Percentiles rank a stretch among this genome's conserved stretches.
Evolutionary conservation across 2,888 invertebrate genomes (phyloP).

Genomic region (Polietes domitor): DNA sequence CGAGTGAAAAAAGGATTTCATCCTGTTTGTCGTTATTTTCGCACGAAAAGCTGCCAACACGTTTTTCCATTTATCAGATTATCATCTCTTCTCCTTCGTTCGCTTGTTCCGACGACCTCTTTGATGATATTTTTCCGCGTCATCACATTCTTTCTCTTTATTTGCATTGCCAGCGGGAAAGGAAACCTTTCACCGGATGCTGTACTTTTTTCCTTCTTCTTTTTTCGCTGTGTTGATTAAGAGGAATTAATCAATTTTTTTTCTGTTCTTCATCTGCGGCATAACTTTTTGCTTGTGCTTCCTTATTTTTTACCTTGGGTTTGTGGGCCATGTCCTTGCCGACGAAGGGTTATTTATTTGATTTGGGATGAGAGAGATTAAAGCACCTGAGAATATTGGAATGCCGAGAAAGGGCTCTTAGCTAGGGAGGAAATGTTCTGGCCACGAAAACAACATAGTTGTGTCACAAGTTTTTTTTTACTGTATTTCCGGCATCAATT

Average conservation of each 20-base stretch:
- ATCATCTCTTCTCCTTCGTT: neutral
- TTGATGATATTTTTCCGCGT: neutral
- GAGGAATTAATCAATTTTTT: slow-evolving; percentile 69
- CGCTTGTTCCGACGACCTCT: neutral
- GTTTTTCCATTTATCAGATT: slow-evolving; percentile 2
- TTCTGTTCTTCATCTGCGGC: neutral
- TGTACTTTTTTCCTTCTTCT: slow-evolving; percentile 47
- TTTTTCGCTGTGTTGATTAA: slow-evolving; percentile 59
- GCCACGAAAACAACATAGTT: too few species aligned
- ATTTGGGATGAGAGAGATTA: neutral
- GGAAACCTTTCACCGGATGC: slow-evolving; percentile 1
- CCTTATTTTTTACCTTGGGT: neutral
- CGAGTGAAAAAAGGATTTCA: too few species aligned
- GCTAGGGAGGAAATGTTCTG: too few species aligned
- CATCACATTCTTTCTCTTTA: neutral
- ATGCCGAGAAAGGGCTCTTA: too few species aligned
- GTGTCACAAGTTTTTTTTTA: too few species aligned
- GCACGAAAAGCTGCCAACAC: neutral
- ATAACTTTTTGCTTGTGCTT: neutral
- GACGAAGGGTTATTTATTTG: neutral
- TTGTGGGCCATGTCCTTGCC: neutral
- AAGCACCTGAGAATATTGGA: neutral
- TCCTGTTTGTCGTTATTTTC: neutral
- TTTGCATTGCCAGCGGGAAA: neutral
- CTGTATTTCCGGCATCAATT: too few species aligned